Evolutionary conservation across 2,113 vertebrate genomes (phyloP), one percentile per base, ranked within the genome.

Genomic region (Theristicus caerulescens): DNA sequence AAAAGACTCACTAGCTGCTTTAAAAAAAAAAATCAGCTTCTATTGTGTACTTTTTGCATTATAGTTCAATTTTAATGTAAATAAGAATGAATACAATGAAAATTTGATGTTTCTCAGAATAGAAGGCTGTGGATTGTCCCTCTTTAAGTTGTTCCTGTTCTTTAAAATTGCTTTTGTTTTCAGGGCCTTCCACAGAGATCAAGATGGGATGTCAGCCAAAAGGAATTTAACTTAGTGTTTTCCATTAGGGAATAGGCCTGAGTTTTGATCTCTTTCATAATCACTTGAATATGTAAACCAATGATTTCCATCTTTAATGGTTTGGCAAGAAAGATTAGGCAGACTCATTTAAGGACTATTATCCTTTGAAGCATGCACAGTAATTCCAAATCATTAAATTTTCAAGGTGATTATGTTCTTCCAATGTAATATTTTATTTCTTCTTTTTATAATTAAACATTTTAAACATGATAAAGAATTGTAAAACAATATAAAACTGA

Each of bases 231-330:
- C 81, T 58, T 90, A 22, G 16, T 69, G 46, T 86, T 94, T 93
- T 86, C 81, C 89, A 61, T 91, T 69, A 82, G 32, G 54, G 61
- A 93, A 52, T 20, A 85, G 31, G 89, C 32, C 55, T 82, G 89
- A 79, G 40, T 89, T 96, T 89, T 93, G 61, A 87, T 94, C 65
- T 91, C 40, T 78, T 94, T 93, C 86, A 91, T 84, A 93, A 96
- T 87, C 42, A 59, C 21, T 96, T 76, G 77, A 93, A 82, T 89
- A 94, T 82, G 77, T 79, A 94, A 91, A 89, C 59, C 72, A 89
- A 94, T 72, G 51, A 85, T 89, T 97, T 96, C 84, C 65, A 64
- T 91, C 86, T 96, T 95, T 89, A 95, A 89, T 1, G 1, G 44
- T 94, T 93, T 94, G 93, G 84, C 77, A 89, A 89, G 52, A 96